Evolutionary conservation across 2,888 invertebrate species (phyloP), one percentile per base, ranked within the genome.

Genomic region (Dryocosmus kuriphilus): DNA sequence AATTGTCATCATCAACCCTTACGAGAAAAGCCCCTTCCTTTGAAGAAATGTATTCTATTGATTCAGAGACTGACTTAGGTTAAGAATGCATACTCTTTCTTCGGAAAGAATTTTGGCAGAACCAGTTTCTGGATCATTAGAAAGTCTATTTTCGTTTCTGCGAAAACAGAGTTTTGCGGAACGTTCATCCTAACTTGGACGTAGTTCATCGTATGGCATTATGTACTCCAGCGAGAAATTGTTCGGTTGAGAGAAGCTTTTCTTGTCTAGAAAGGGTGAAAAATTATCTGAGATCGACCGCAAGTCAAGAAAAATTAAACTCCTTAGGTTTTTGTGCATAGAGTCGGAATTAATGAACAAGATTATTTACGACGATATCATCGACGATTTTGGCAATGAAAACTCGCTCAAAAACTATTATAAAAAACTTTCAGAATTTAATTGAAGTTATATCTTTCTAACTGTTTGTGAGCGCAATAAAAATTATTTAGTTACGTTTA

Each of bases 381-480:
- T 62, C 5, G 32, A 62, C 8, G 61, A 61, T 61, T 61, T 61
- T 61, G 61, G 4, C 30, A 61, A n/a, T n/a, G n/a, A n/a, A n/a
- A 61, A 61, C 5, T 24, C 61, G 8, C 30, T 4, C 24, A 61
- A 61, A 61, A 61, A 61, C 6, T 9, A 6, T 24, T 61, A 14
- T 61, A 61, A 9, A 1, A 38, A 8, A 41, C 11, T 41, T 4
- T 41, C 6, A 51, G 2, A 1, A 51, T 2, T 3, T 51, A 19
- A 51, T 51, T 51, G 16, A 51, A 51, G 1, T 51, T 51, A 2
- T 51, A 19, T 2, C 16, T 51, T 16, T 19, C 16, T n/a, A n/a
- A n/a, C n/a, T 2, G 11, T 14, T 9, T 19, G 19, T 51, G 16
- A 51, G 51, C 19, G 16, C 51, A 51, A 51, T 19, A 51, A 51